Evolutionary conservation across 2,888 invertebrate genomes (phyloP).

Genomic region (Scaptomyza polygonia): DNA sequence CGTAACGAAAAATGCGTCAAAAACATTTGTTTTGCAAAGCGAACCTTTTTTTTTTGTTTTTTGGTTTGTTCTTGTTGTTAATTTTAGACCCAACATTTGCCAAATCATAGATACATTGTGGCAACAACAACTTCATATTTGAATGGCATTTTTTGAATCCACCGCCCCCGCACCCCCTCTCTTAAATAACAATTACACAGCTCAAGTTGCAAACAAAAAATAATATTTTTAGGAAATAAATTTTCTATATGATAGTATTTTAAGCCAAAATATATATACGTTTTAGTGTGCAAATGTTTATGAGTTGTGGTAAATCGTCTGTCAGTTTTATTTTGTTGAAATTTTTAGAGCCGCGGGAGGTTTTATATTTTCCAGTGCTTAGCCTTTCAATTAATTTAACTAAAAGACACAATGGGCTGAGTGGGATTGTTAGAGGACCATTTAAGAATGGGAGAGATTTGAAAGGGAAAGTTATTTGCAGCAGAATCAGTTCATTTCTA

Average conservation of each 20-base stretch:
- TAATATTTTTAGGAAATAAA: conserved; percentile 52
- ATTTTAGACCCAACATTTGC: conserved; percentile 60
- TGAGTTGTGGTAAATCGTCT: conserved; percentile 65
- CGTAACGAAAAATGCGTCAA: conserved; percentile 56
- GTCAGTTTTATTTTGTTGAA: conserved; percentile 50
- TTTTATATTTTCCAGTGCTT: conserved; percentile 35
- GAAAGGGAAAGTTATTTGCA: neutral
- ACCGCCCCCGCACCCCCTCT: neutral
- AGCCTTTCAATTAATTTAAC: conserved; percentile 46
- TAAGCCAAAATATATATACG: conserved; percentile 20
- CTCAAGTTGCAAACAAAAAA: conserved; percentile 41
- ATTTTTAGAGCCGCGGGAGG: conserved; percentile 39
- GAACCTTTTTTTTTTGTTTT: conserved; percentile 26
- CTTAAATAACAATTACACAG: conserved; percentile 49
- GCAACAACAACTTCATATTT: conserved; percentile 46
- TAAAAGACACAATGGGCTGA: conserved; percentile 27
- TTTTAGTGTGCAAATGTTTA: conserved; percentile 63
- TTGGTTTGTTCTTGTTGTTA: conserved; percentile 40
- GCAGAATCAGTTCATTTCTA: conserved; percentile 14
- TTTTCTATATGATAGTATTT: conserved; percentile 20
- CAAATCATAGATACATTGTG: conserved; percentile 38
- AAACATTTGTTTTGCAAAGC: conserved; percentile 61
- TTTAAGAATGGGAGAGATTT: no score
- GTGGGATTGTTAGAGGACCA: no score
- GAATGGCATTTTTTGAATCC: conserved; percentile 25